phyloP scores from a whole-genome alignment of 2,888 invertebrate genomes.

The Drosophila sordidapex region DNA sequence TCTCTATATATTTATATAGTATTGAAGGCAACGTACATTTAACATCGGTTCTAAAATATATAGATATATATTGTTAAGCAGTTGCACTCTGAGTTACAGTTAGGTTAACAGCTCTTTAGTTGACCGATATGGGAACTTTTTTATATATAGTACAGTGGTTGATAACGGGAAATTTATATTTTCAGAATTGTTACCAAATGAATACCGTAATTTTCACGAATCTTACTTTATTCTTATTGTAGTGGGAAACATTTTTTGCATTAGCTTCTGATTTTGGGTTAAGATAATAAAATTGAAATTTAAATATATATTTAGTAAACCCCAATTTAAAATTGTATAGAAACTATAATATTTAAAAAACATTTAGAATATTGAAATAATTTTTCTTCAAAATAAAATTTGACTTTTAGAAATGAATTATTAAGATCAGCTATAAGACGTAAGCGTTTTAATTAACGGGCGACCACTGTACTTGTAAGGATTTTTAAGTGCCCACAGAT shows the following conservation, averaged over 20 bases:
- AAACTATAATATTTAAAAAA: not conserved
- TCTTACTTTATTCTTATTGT: not conserved
- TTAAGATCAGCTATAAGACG: not conserved
- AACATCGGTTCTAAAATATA: slow-evolving; percentile 40
- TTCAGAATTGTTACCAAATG: not conserved
- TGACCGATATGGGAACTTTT: slow-evolving; percentile 12
- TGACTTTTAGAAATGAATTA: not conserved
- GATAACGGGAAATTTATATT: not conserved
- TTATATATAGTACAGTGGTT: slow-evolving; percentile 21
- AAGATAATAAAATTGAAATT: not conserved
- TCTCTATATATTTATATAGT: slow-evolving; percentile 25
- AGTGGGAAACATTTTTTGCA: not conserved
- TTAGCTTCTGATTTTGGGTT: not conserved
- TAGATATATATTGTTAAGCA: slow-evolving; percentile 45
- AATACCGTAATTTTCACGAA: not conserved
- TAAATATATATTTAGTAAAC: not conserved
- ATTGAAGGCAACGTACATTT: slow-evolving; percentile 53
- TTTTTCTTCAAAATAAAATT: not conserved
- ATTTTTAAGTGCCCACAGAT: not conserved
- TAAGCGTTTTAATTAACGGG: not conserved
- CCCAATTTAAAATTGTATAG: not conserved
- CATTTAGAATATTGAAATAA: not conserved
- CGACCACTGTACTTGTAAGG: slow-evolving; percentile 14
- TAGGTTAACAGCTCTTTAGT: slow-evolving; percentile 17
- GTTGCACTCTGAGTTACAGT: slow-evolving; percentile 50